Conservation (phyloP, 2,113 vertebrate species). For the Charadrius vociferus region DNA sequence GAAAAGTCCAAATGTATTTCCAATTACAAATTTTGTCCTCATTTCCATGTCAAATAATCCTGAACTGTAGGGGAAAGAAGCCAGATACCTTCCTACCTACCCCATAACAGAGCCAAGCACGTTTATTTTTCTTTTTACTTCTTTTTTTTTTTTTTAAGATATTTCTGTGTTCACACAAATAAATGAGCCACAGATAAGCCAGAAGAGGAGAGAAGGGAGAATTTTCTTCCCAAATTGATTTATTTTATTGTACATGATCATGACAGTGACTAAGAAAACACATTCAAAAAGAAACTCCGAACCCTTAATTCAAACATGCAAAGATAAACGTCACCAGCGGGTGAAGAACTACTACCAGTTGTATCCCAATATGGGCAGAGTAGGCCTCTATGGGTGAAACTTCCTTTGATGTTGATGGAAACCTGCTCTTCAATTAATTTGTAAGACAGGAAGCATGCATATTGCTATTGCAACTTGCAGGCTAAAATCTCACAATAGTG, state of each 20-base stretch:
- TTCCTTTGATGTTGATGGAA: conserved; percentile 23
- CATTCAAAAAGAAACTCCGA: not conserved
- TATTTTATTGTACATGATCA: not conserved
- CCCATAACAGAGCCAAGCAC: not conserved
- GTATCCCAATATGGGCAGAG: not conserved
- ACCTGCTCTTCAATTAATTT: not conserved
- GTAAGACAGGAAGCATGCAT: not conserved
- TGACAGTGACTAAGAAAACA: not conserved
- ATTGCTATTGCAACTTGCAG: not conserved
- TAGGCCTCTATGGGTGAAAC: not conserved
- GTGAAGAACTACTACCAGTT: not conserved
- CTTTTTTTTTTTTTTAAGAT: not conserved
- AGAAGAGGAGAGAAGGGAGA: not conserved
- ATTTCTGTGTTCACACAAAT: not conserved
- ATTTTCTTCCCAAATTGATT: not conserved
- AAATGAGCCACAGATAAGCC: not conserved
- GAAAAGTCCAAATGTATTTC: not conserved
- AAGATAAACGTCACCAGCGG: not conserved
- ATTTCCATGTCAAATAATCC: not conserved
- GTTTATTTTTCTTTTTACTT: rapidly evolving
- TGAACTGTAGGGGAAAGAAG: not conserved
- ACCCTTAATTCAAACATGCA: not conserved
- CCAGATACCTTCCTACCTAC: not conserved
- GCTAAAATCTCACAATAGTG: not conserved
- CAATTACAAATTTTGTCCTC: not conserved